Base-by-base conservation (phyloP, 2,113 vertebrate species). In the Sitta europaea region DNA sequence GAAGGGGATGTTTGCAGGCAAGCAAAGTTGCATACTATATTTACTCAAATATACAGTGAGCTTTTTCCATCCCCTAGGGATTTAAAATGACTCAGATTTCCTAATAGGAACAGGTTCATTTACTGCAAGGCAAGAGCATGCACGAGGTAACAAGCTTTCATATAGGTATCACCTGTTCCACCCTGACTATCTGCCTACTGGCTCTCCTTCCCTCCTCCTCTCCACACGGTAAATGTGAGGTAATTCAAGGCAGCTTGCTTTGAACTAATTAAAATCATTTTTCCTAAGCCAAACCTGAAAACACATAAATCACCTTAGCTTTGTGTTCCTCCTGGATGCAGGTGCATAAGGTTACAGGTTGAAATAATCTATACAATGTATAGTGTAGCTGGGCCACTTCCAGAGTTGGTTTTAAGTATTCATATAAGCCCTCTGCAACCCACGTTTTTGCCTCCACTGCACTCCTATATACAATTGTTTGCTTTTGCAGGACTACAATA, bases 41-140 rank as follows among this genome's bases (percentile, higher is more conserved):
- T 81, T 94, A 78, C 73, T 95, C 22, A 43, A 78, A 96, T 48
- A 63, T 36, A 75, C n/a, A 31, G 20, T 23, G 70, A 87, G 70
- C 27, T 90, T 97, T 93, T 87, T 55, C 17, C 4, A 55, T 59
- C 61, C 87, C 55, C 53, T 67, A 59, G 48, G 84, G 77, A 68
- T 91, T 63, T 94, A 55, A 92, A 95, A 81, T 84, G 0, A 95
- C 57, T 96, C 68, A 67, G 48, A 87, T 87, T 67, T 92, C 36
- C 75, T 83, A 91, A 90, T 22, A 62, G 55, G 65, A 95, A 45
- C 68, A 80, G 71, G 65, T 80, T 78, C 24, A 18, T 71, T 77
- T 92, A 74, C 80, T 91, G 51, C 38, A 84, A 80, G 72, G 84
- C 59, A 89, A 87, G 48, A 87, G n/a, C 61, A 71, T 38, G 45